A percentile compares a stretch with the other conserved stretches of the same genome.
Conservation (phyloP, 2,797 vertebrate genomes). For the Acestrorhynchus altus region DNA sequence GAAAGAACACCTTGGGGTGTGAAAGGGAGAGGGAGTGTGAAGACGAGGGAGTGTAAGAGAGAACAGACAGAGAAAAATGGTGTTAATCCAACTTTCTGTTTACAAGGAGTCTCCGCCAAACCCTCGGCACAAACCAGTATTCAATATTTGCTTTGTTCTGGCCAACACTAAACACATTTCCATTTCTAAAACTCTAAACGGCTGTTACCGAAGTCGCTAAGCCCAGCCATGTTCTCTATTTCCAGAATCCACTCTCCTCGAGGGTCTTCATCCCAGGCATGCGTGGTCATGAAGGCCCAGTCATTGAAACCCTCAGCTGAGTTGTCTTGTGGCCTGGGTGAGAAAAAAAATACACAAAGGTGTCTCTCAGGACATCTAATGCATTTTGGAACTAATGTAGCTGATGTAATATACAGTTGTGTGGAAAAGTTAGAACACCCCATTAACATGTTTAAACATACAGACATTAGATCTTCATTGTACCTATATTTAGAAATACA, state of each 20-base stretch:
- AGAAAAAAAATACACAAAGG: neutral
- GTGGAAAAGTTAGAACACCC: too few relatives aligned
- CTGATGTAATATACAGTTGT: too few relatives aligned
- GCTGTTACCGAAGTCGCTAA: constrained; percentile 77
- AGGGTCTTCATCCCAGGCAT: constrained; percentile 95
- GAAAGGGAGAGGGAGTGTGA: constrained; percentile 33
- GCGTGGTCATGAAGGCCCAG: constrained; percentile 98
- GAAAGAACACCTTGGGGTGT: constrained; percentile 85
- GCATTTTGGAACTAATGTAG: neutral
- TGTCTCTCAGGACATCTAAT: neutral
- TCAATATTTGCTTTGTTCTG: constrained; percentile 18
- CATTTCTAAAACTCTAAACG: constrained; percentile 9
- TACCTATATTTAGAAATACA: too few relatives aligned
- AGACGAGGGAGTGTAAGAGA: neutral
- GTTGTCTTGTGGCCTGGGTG: constrained; percentile 88
- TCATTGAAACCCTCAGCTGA: constrained; percentile 94
- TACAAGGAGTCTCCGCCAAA: neutral
- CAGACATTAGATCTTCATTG: too few relatives aligned
- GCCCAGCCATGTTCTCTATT: constrained; percentile 83
- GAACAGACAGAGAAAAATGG: constrained; percentile 37
- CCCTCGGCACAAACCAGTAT: neutral
- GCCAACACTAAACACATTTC: neutral
- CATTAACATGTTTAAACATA: too few relatives aligned
- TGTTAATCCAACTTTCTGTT: constrained; percentile 1
- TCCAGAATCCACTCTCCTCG: constrained; percentile 92